Base-by-base conservation (phyloP, 2,888 invertebrate species). In the Cryptosula pallasiana region DNA sequence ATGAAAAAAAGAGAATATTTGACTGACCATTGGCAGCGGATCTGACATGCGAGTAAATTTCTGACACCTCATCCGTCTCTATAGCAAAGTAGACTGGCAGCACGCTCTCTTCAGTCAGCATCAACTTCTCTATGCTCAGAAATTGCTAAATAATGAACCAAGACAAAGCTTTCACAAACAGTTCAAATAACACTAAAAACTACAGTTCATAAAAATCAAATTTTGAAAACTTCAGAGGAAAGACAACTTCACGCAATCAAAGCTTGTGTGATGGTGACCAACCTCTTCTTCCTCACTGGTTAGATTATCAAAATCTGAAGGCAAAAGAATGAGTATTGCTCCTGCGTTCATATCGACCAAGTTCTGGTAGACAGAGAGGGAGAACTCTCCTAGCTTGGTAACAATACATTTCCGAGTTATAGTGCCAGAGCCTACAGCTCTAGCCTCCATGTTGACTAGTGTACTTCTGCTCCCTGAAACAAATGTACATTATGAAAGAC, bases 401-500 rank as follows among this genome's bases (percentile, higher is more conserved):
- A 95, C 89, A 1, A 95, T 90, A 84, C 95, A 95, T 83, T 94
- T 93, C 58, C 95, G 89, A n/a, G 91, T 90, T 23, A 93, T 92
- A 79, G 90, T 90, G 91, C 92, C 93, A 34, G 92, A 90, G 71
- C 90, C 89, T 1, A 94, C 84, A 0, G 94, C 92, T 77, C 93
- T 90, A 9, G 94, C 95, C 86, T 96, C 95, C 77, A 95, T 87
- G 78, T 93, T 94, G 77, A 96, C 89, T 25, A 91, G 88, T 23
- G 94, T 90, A 81, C 90, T 91, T 76, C 94, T 90, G 81, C 93
- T 93, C 77, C 95, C 95, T 94, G 73, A 73, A 75, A 75, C 71
- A n/a, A 72, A 63, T 71, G 25, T 23, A 34, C n/a, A n/a, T n/a
- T n/a, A n/a, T n/a, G n/a, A n/a, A n/a, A n/a, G n/a, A n/a, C n/a